A percentile compares a stretch with the other conserved stretches of the same genome.
Conservation (phyloP, 2,888 invertebrate species). For the Sphaeridia pumilis region DNA sequence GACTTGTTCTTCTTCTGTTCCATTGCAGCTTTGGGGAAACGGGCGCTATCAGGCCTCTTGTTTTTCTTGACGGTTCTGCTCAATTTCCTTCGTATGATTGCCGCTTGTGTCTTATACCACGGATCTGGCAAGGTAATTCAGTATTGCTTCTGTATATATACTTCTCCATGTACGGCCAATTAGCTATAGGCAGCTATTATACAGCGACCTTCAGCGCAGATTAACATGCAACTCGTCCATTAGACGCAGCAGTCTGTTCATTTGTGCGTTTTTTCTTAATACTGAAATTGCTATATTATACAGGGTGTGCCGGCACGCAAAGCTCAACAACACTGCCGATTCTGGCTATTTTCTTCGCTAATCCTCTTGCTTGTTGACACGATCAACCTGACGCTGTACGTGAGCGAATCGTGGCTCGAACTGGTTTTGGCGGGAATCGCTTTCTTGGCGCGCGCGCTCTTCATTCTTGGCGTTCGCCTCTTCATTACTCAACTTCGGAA, state of each 20-base stretch:
- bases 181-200: too few species aligned
- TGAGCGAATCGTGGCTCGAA: not conserved
- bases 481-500: not conserved
- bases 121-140: slow-evolving; percentile 10
- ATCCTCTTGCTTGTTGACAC: not conserved
- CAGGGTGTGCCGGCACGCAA: not conserved
- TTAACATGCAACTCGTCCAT: too few species aligned
- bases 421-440: not conserved
- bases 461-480: not conserved
- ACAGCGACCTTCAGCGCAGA: too few species aligned
- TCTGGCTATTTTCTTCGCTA: slow-evolving; percentile 3
- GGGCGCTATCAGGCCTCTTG: slow-evolving; percentile 5
- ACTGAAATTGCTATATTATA: too few species aligned
- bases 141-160: too few species aligned
- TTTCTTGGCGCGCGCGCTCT: slow-evolving; percentile 2
- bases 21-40: slow-evolving; percentile 7
- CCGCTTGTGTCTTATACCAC: slow-evolving; percentile 9
- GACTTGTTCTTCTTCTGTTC: not conserved
- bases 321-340: not conserved
- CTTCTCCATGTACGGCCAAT: too few species aligned
- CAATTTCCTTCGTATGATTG: slow-evolving; percentile 9
- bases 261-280: not conserved
- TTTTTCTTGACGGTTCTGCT: slow-evolving; percentile 7
- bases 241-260: too few species aligned
- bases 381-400: slow-evolving; percentile 3